Conservation (phyloP, 2,113 vertebrate genomes). For the Oenanthe melanoleuca region DNA sequence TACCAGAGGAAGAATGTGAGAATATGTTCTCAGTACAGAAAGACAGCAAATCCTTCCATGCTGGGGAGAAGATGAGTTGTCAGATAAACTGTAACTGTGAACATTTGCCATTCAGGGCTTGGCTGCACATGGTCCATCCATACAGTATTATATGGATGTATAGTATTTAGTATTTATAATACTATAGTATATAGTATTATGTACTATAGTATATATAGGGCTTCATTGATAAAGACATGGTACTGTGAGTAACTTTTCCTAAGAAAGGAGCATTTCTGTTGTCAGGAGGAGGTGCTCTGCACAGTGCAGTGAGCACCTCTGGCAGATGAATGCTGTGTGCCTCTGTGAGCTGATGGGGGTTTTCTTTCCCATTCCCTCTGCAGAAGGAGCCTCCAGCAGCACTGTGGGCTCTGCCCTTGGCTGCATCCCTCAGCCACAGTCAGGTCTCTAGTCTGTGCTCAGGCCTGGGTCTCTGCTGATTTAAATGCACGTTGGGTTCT, state of each 20-base stretch:
- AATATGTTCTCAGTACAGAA: conserved; percentile 16
- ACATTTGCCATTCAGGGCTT: conserved; percentile 8
- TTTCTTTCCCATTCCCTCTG: neutral
- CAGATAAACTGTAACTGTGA: conserved; percentile 34
- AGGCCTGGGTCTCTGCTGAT: neutral
- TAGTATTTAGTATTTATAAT: no score
- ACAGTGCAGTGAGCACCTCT: neutral
- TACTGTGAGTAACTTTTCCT: neutral
- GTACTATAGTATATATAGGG: neutral
- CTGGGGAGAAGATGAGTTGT: conserved; percentile 13
- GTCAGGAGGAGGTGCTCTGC: neutral
- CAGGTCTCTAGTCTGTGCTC: neutral
- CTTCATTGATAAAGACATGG: neutral
- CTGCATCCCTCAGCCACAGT: neutral
- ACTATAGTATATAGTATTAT: no score
- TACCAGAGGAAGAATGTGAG: neutral
- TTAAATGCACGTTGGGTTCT: neutral
- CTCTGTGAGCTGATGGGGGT: neutral
- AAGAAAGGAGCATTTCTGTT: neutral
- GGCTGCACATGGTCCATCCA: neutral
- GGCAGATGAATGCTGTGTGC: neutral
- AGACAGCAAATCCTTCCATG: neutral
- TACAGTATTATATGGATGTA: neutral
- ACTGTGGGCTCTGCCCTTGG: neutral
- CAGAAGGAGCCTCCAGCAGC: neutral